These are phyloP conservation scores for Cryptoprocta ferox DNA, from an alignment of 2,797 vertebrate genomes.

Conservation along the genomic window DNA sequence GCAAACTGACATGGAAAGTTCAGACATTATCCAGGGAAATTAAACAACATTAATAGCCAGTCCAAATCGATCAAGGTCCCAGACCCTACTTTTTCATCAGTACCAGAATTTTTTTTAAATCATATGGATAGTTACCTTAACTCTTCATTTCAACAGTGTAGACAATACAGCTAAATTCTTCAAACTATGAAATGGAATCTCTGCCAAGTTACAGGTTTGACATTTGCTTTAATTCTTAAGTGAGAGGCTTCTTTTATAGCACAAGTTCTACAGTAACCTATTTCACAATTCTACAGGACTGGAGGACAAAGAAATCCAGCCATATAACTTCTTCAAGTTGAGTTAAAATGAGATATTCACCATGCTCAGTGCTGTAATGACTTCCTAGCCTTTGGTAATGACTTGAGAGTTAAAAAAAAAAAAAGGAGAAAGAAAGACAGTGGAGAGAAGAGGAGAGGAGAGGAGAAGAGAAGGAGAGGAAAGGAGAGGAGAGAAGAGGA, in stretches of 20 bases:
- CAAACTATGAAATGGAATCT: background rate
- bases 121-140: background rate
- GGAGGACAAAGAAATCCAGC: background rate
- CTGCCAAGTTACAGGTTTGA: background rate
- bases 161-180: background rate
- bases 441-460: background rate
- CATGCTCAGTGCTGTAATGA: background rate
- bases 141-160: background rate
- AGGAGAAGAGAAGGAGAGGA: too few species aligned
- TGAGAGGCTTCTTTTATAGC: background rate
- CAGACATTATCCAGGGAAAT: background rate
- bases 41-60: background rate
- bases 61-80: background rate
- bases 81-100: background rate
- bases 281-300: background rate
- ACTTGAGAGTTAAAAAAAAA: background rate
- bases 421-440: background rate
- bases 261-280: background rate
- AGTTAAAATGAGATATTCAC: background rate
- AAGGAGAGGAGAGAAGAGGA: background rate
- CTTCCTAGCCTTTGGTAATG: background rate
- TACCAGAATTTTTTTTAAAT: background rate
- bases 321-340: background rate
- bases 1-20: conserved; percentile 6
- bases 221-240: background rate